These are phyloP conservation scores for Manis javanica DNA, from an alignment of 2,797 vertebrate species.

Conservation along the genomic window DNA sequence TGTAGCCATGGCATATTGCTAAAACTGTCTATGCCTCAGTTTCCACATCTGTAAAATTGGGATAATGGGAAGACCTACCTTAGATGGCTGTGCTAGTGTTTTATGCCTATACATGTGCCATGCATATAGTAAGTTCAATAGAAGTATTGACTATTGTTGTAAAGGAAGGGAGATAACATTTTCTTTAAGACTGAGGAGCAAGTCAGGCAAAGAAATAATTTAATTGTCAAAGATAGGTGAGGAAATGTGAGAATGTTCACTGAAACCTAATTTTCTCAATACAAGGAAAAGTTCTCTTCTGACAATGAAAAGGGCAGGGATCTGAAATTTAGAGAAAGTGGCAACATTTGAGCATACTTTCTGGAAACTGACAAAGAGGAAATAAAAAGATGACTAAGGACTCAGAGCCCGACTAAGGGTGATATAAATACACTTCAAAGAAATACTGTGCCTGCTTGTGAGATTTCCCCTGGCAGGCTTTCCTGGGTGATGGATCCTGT, in stretches of 20 bases:
- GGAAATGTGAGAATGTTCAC: background rate
- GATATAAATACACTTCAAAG: background rate
- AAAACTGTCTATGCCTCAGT: background rate
- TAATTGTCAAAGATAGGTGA: background rate
- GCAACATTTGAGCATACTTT: background rate
- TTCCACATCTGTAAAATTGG: background rate
- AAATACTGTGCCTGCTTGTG: background rate
- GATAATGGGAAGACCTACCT: background rate
- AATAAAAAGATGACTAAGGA: background rate
- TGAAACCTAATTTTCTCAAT: background rate
- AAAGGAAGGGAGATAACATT: background rate
- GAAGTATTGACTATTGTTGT: background rate
- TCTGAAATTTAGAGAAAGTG: background rate
- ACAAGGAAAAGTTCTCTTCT: background rate
- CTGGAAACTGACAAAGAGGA: background rate
- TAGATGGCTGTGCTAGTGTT: background rate
- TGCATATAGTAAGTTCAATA: background rate
- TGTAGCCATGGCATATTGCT: background rate
- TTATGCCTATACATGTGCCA: background rate
- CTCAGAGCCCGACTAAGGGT: background rate
- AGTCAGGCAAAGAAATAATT: background rate
- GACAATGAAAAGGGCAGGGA: background rate
- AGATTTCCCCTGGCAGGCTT: background rate
- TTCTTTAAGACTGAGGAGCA: background rate
- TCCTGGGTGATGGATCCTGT: background rate